These are phyloP conservation scores for Asbolus verrucosus DNA, from an alignment of 1,140 invertebrate genomes.

Conservation along the genomic window DNA sequence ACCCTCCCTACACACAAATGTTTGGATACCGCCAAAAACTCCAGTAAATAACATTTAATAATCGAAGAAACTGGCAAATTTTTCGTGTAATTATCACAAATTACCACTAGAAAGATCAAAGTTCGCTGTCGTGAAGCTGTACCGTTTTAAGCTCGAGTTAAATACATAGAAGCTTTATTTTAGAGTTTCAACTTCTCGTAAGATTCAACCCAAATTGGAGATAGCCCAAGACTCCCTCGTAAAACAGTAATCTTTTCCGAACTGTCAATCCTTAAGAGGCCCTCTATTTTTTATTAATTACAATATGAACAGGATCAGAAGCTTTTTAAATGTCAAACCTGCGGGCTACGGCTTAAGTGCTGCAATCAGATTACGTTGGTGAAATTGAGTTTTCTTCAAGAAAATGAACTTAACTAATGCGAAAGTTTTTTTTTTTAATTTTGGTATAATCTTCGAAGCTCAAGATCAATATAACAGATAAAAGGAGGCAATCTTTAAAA, in stretches of 20 bases:
- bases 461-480: neutral
- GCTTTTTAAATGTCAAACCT: constrained; percentile 3
- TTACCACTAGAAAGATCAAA: no score
- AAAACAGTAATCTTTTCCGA: neutral
- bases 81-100: no score
- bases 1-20: no score
- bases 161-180: no score
- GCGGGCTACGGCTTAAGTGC: constrained; percentile 18
- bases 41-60: no score
- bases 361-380: constrained; percentile 17
- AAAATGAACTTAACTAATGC: constrained; percentile 8
- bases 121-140: no score
- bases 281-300: constrained; percentile 20
- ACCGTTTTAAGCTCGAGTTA: no score
- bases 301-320: constrained; percentile 3
- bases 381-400: neutral
- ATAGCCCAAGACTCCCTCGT: no score
- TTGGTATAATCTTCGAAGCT: neutral
- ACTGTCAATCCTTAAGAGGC: constrained; percentile 3
- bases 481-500: neutral
- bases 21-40: no score
- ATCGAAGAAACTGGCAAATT: no score
- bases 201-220: neutral
- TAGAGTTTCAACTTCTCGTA: no score
- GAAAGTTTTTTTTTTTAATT: constrained; percentile 3